phyloP scores from a whole-genome alignment of 2,888 invertebrate species.

The Syrphus vitripennis region DNA sequence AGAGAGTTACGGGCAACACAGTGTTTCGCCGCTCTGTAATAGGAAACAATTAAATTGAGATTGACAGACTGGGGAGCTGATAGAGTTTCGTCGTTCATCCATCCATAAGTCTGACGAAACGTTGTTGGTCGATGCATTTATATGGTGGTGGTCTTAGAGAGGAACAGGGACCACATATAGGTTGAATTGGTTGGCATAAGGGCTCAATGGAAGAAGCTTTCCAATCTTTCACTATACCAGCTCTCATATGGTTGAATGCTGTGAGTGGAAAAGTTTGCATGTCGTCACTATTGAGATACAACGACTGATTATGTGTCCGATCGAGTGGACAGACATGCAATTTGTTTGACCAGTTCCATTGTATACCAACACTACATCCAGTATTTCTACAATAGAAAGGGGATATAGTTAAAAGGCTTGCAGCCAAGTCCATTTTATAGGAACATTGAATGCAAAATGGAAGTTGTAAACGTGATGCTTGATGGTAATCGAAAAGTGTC shows the following conservation, averaged over 20 bases:
- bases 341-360: conserved; percentile 50
- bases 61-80: conserved; percentile 57
- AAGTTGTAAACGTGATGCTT: conserved; percentile 56
- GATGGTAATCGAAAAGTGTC: conserved; percentile 62
- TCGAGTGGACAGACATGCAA: conserved; percentile 68
- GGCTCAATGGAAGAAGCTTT: neutral
- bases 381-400: neutral
- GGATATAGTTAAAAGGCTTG: neutral
- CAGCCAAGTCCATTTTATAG: neutral
- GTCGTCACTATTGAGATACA: conserved; percentile 64
- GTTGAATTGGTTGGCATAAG: neutral
- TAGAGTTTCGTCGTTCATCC: conserved; percentile 33
- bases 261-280: conserved; percentile 52
- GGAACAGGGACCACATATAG: neutral
- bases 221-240: neutral
- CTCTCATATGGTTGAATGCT: neutral
- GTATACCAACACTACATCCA: neutral
- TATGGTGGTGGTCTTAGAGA: neutral
- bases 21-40: conserved; percentile 57
- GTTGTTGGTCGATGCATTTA: neutral
- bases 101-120: neutral
- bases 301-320: conserved; percentile 62
- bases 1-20: conserved; percentile 16
- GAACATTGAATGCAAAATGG: neutral
- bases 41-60: conserved; percentile 68